These are phyloP conservation scores for Epicauta chinensis DNA, from an alignment of 1,140 invertebrate genomes.

Conservation along the genomic window DNA sequence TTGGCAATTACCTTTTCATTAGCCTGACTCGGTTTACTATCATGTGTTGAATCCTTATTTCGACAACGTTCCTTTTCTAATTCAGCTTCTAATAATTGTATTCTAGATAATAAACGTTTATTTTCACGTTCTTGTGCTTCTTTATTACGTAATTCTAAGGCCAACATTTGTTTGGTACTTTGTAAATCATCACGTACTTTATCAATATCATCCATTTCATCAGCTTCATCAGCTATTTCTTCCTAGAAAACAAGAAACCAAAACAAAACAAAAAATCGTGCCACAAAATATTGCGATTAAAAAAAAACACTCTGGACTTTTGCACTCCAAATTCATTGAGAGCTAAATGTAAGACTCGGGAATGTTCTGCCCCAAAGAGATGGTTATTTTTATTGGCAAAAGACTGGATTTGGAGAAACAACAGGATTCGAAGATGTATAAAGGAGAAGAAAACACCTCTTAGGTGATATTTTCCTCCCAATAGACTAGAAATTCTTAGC, in stretches of 20 bases:
- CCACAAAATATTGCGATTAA: background rate
- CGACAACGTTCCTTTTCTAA: slow-evolving; percentile 58
- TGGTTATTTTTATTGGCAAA: no score
- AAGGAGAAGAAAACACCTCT: no score
- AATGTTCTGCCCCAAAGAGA: no score
- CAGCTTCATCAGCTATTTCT: slow-evolving; percentile 54
- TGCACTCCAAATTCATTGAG: no score
- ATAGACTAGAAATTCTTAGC: no score
- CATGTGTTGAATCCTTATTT: slow-evolving; percentile 16
- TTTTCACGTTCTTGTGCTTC: slow-evolving; percentile 81
- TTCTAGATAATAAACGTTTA: slow-evolving; percentile 68
- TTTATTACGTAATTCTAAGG: slow-evolving; percentile 78
- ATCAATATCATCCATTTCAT: slow-evolving; percentile 84
- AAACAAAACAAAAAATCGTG: background rate
- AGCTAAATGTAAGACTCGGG: no score
- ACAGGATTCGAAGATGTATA: no score
- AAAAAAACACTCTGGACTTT: no score
- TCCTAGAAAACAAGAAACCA: slow-evolving; percentile 28
- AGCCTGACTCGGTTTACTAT: slow-evolving; percentile 5
- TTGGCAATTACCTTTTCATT: slow-evolving; percentile 37
- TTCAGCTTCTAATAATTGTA: slow-evolving; percentile 72
- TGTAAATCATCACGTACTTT: slow-evolving; percentile 85
- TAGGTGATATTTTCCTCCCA: no score
- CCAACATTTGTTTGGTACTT: slow-evolving; percentile 84
- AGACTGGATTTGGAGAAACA: no score